phyloP scores from a whole-genome alignment of 2,888 invertebrate genomes.

The Euclidia mi region DNA sequence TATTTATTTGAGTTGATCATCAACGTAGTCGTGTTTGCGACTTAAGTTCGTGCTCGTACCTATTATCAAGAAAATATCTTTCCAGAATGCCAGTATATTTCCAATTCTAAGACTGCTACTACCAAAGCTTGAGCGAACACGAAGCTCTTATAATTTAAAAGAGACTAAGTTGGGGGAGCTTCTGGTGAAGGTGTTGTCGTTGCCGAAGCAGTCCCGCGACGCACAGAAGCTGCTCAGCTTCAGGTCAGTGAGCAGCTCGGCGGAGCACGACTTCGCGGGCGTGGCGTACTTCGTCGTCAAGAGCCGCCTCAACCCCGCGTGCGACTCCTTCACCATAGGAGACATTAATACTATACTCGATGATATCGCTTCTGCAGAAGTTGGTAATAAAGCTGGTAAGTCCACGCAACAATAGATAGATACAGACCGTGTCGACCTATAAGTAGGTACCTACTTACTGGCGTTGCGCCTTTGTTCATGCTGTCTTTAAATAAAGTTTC shows the following conservation, averaged over 20 bases:
- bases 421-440: neutral
- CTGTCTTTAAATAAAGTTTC: no score
- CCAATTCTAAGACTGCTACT: conserved; percentile 94
- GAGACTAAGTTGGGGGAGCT: conserved; percentile 93
- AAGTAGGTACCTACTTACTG: no score
- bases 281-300: conserved; percentile 93
- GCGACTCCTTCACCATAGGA: conserved; percentile 90
- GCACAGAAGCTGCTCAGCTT: conserved; percentile 78
- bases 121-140: conserved; percentile 94
- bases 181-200: conserved; percentile 93
- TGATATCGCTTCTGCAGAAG: conserved; percentile 92
- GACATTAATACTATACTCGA: conserved; percentile 94
- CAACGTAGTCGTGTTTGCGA: no score
- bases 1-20: no score
- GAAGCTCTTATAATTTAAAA: conserved; percentile 96
- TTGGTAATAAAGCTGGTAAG: conserved; percentile 90
- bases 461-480: no score
- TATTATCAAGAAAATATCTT: conserved; percentile 30
- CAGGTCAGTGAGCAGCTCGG: conserved; percentile 84
- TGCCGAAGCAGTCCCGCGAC: conserved; percentile 91
- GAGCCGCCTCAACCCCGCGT: conserved; percentile 78
- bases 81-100: conserved; percentile 91
- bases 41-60: no score
- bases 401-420: conserved; percentile 23
- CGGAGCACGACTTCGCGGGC: conserved; percentile 94